Percentiles rank a stretch among this genome's conserved stretches.
Evolutionary conservation across 2,113 vertebrate species (phyloP).

Genomic region (Erinaceus europaeus): DNA sequence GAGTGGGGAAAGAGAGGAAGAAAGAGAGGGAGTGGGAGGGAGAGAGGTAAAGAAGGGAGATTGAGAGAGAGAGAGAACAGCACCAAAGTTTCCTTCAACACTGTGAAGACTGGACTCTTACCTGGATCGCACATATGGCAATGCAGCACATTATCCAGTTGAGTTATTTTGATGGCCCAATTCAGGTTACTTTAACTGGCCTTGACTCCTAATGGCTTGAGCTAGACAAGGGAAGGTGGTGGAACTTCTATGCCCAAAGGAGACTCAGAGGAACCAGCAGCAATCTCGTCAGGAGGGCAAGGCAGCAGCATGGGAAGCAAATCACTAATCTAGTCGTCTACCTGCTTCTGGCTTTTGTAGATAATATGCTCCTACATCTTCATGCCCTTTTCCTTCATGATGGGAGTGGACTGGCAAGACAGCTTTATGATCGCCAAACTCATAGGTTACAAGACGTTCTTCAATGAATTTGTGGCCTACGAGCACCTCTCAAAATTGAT

Average conservation of each 20-base stretch:
- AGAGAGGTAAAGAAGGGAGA: no score
- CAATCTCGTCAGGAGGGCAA: neutral
- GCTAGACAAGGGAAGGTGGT: neutral
- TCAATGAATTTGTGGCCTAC: slow-evolving; percentile 93
- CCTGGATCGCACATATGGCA: no score
- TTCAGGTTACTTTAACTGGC: neutral
- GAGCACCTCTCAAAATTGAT: slow-evolving; percentile 86
- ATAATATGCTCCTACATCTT: slow-evolving; percentile 90
- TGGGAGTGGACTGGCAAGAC: slow-evolving; percentile 94
- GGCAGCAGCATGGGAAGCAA: neutral
- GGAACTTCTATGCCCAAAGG: neutral
- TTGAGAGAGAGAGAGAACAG: no score
- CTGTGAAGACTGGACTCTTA: no score
- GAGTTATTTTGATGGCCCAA: no score
- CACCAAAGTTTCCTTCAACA: no score
- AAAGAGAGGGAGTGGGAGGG: no score
- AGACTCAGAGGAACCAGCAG: neutral
- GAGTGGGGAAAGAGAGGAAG: no score
- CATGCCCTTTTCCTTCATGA: slow-evolving; percentile 92
- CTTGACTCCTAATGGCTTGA: neutral
- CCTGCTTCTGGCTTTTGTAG: slow-evolving; percentile 76
- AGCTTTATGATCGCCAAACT: slow-evolving; percentile 90
- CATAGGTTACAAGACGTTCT: slow-evolving; percentile 91
- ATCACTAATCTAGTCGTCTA: neutral
- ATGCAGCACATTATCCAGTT: no score